Conservation (phyloP, 2,113 vertebrate genomes). For the Speoplatyrhinus poulsoni region DNA sequence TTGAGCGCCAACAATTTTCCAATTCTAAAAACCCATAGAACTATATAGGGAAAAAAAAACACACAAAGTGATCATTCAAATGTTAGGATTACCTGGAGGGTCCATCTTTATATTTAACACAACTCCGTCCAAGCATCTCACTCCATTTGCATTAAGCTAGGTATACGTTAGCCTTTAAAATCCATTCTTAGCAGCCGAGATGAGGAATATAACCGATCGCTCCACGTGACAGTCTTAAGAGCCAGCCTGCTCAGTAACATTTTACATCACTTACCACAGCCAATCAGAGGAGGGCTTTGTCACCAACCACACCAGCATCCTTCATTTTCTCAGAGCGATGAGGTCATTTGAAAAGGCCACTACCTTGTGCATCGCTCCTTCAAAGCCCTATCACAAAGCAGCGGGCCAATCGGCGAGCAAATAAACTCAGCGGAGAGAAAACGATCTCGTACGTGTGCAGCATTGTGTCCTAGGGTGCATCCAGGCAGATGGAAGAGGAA, state of each 20-base stretch:
- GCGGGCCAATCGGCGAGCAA: no score
- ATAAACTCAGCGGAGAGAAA: background rate
- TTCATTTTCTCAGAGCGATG: constrained; percentile 78
- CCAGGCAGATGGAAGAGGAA: constrained; percentile 13
- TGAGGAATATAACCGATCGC: constrained; percentile 74
- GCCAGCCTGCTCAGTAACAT: constrained; percentile 87
- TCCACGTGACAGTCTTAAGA: constrained; percentile 86
- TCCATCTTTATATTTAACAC: constrained; percentile 89
- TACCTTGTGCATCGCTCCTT: constrained; percentile 14
- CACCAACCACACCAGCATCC: constrained; percentile 86
- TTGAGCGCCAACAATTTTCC: background rate
- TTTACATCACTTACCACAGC: constrained; percentile 97
- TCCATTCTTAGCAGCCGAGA: no score
- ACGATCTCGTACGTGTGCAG: constrained; percentile 9
- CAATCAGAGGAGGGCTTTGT: constrained; percentile 90
- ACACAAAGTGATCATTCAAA: background rate
- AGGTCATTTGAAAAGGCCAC: constrained; percentile 70
- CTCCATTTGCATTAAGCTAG: constrained; percentile 75
- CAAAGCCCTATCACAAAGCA: background rate
- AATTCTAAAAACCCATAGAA: background rate
- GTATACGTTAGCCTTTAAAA: constrained; percentile 47
- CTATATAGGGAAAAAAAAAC: no score
- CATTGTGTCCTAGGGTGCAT: constrained; percentile 12
- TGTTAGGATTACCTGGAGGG: constrained; percentile 77
- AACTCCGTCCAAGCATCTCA: constrained; percentile 80